Evolutionary conservation across 1,140 invertebrate genomes (phyloP), one percentile per base, ranked within the genome.

Genomic region (Leptopilina clavipes): DNA sequence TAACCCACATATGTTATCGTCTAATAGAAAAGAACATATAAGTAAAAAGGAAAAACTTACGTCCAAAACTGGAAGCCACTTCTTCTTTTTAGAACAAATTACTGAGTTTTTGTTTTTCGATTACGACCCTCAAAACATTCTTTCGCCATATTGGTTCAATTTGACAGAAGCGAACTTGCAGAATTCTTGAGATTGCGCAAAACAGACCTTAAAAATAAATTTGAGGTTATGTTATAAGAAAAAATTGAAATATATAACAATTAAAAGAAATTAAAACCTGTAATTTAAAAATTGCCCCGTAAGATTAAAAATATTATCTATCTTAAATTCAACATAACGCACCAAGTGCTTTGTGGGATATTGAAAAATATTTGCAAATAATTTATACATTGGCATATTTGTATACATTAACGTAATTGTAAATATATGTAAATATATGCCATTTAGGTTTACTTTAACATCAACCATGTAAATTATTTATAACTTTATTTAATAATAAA

Each of bases 71-170:
- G 0, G 12, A 31, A 25, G 25, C 25, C 59, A 11, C 12, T 65
- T 31, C 12, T n/a, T 31, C 14, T 37, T 37, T 8, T 22, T 31
- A 25, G 10, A 14, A 65, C 25, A 14, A 65, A 37, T 65, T 31
- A 65, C 12, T 65, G 7, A n/a, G 12, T n/a, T 65, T 65, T n/a
- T 12, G 25, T n/a, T 8, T 37, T 65, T 65, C 3, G 11, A 31
- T 22, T n/a, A 7, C n/a, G 59, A 65, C 59, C 59, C 25, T 65
- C 59, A 65, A 65, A 65, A 65, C 59, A 65, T 31, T 8, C 22
- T 6, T 10, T n/a, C 25, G 22, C 59, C 59, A 65, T 65, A 10
- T 65, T 65, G 52, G 17, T 54, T 17, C 19, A 18, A 5, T 65
- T 31, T 65, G 18, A 12, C 25, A 31, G 25, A 1, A 14, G 7